A percentile compares a stretch with the other conserved stretches of the same genome.
phyloP scores from a whole-genome alignment of 2,113 vertebrate genomes.

The Toxotes jaculatrix region DNA sequence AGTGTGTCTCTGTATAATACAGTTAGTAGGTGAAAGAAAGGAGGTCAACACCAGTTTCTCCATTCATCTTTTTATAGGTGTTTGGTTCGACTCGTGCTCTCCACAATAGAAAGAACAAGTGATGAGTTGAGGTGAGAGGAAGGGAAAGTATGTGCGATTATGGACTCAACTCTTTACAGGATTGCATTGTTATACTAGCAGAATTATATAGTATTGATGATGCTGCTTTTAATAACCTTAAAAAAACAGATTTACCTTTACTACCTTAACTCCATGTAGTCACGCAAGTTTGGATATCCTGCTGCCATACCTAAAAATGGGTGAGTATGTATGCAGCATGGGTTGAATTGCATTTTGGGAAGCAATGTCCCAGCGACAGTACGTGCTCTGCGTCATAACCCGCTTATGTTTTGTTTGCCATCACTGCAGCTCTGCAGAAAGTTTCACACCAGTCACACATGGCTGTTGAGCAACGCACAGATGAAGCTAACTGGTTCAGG shows the following conservation, averaged over 20 bases:
- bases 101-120: conserved; percentile 74
- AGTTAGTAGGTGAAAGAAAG: conserved; percentile 81
- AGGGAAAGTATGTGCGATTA: background rate
- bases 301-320: conserved; percentile 85
- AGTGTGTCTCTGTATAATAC: conserved; percentile 73
- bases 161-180: too few species aligned
- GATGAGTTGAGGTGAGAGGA: conserved; percentile 83
- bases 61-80: conserved; percentile 84
- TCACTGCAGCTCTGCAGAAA: conserved; percentile 81
- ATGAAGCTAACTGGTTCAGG: conserved; percentile 93
- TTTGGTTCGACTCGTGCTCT: conserved; percentile 87
- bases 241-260: background rate
- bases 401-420: conserved; percentile 29
- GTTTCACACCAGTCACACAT: conserved; percentile 60
- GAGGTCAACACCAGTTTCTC: conserved; percentile 66
- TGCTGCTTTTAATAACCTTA: background rate
- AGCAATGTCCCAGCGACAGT: background rate
- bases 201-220: background rate
- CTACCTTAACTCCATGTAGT: conserved; percentile 67
- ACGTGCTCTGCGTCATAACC: conserved; percentile 26
- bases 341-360: background rate
- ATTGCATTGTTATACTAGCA: too few species aligned
- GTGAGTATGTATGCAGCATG: conserved; percentile 76
- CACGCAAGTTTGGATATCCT: conserved; percentile 80
- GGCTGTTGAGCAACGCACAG: conserved; percentile 72